phyloP scores from a whole-genome alignment of 1,140 invertebrate species.

The Magallana ariakensis region DNA sequence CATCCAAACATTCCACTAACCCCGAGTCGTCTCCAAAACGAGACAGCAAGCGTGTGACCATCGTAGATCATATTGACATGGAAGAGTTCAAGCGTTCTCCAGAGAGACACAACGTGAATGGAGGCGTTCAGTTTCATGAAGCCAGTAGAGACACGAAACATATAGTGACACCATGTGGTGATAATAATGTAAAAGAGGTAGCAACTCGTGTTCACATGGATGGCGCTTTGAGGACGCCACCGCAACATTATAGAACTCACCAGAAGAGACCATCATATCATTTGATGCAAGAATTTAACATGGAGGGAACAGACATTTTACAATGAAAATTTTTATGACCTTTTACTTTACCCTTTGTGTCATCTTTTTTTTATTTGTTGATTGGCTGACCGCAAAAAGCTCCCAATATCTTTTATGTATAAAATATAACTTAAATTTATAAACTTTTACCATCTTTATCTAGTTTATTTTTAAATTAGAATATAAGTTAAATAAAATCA shows the following conservation, averaged over 20 bases:
- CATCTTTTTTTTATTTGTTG: too few relatives aligned
- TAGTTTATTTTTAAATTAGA: too few relatives aligned
- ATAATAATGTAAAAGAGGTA: conserved; percentile 25
- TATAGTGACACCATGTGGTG: conserved; percentile 25
- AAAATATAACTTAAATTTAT: too few relatives aligned
- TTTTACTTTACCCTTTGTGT: too few relatives aligned
- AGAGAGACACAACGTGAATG: conserved; percentile 2
- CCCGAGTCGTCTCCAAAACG: conserved; percentile 33
- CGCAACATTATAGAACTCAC: conserved; percentile 51
- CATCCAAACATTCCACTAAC: conserved; percentile 46
- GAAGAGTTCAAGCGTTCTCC: conserved; percentile 6
- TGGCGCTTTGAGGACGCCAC: not conserved
- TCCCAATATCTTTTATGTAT: too few relatives aligned
- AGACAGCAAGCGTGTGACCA: not conserved
- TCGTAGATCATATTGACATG: not conserved
- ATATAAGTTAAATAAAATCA: too few relatives aligned
- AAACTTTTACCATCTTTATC: too few relatives aligned
- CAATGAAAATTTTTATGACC: too few relatives aligned
- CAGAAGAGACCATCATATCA: conserved; percentile 59
- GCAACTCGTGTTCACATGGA: conserved; percentile 54
- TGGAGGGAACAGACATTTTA: conserved; percentile 29
- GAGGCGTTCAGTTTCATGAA: conserved; percentile 42
- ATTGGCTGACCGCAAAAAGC: too few relatives aligned
- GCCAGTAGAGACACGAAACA: conserved; percentile 42
- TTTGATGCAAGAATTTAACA: conserved; percentile 56